A percentile compares a stretch with the other conserved stretches of the same genome.
These are phyloP conservation scores for Eustalomyia histrio DNA, from an alignment of 2,888 invertebrate species.

Conservation along the genomic window DNA sequence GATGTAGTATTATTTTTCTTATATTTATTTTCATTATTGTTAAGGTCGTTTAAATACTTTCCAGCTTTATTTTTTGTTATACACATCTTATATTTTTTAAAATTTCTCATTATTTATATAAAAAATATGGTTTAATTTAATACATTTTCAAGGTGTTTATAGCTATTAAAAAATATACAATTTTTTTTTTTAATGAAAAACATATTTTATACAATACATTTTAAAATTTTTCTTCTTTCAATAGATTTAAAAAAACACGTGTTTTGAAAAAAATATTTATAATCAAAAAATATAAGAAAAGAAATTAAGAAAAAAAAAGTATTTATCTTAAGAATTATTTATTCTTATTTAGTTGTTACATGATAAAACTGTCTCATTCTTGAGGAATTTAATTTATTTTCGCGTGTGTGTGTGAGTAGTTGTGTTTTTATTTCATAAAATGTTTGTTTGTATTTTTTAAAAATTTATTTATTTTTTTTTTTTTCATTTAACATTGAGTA, in stretches of 20 bases:
- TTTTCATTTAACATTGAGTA: slow-evolving; percentile 27
- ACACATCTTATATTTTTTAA: neutral
- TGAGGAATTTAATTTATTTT: slow-evolving; percentile 1
- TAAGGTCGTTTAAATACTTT: neutral
- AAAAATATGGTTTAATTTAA: neutral
- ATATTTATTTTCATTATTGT: neutral
- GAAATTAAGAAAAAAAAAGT: neutral
- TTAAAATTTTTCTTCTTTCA: neutral
- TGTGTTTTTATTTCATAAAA: neutral
- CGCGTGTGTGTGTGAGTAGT: no score
- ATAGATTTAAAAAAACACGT: neutral
- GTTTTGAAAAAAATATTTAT: neutral
- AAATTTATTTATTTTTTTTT: neutral
- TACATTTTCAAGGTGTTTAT: neutral
- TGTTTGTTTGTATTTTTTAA: no score
- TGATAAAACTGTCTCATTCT: neutral
- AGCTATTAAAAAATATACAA: neutral
- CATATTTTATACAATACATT: neutral
- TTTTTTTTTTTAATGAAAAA: neutral
- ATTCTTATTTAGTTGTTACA: neutral
- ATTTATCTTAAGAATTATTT: neutral
- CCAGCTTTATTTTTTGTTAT: no score
- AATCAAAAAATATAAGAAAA: neutral
- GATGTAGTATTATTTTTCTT: neutral
- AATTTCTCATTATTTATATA: neutral